Conservation (phyloP, 1,140 invertebrate species). For the Pollicipes pollicipes region DNA sequence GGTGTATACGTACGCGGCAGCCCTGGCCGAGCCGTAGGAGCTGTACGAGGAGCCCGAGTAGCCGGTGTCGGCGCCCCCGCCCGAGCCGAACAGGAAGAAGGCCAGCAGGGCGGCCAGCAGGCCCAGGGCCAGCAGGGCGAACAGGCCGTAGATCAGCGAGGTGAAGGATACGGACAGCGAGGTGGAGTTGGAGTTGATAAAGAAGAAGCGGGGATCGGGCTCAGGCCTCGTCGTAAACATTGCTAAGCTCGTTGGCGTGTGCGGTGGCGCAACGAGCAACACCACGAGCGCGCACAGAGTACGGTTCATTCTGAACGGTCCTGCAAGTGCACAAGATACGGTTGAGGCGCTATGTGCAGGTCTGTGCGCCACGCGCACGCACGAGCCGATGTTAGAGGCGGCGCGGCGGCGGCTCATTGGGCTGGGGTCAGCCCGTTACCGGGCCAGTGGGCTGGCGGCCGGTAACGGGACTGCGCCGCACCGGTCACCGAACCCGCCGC, state of each 20-base stretch:
- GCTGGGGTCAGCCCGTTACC: background rate
- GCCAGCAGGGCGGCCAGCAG: background rate
- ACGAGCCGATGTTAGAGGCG: no score
- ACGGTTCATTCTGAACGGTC: background rate
- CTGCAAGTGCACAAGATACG: background rate
- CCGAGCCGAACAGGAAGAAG: constrained; percentile 1
- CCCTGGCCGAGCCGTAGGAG: background rate
- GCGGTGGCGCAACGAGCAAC: background rate
- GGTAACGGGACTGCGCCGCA: background rate
- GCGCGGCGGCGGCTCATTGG: background rate
- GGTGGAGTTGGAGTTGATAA: background rate
- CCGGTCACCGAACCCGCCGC: background rate
- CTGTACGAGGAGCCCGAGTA: background rate
- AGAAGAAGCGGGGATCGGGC: background rate
- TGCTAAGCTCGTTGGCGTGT: background rate
- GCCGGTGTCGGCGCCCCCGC: background rate
- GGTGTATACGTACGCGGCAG: background rate
- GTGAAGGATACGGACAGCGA: background rate
- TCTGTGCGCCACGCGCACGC: no score
- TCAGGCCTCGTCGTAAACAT: constrained; percentile 1
- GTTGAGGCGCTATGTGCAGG: background rate
- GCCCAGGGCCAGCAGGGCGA: background rate
- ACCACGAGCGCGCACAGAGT: background rate
- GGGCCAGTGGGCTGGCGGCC: no score
- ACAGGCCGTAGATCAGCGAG: background rate